Percentiles rank a stretch among this genome's conserved stretches.
Evolutionary conservation across 64 coral and sea anemone species (phyloP).

Genomic region (Montipora cactus): DNA sequence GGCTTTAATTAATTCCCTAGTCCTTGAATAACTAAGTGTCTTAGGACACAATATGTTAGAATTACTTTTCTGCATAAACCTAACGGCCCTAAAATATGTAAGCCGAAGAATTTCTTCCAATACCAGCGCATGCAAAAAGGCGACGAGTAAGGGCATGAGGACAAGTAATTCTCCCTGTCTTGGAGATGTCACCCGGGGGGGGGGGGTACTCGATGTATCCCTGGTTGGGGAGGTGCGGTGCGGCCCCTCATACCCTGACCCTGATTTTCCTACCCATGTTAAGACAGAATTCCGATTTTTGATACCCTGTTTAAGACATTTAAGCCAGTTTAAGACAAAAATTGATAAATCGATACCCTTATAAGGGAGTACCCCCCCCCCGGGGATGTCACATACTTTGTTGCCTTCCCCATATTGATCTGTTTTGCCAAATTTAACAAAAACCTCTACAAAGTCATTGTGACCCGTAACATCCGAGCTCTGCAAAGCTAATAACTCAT

Average conservation of each 20-base stretch:
- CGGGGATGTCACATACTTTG: conserved; percentile 1
- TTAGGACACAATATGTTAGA: background rate
- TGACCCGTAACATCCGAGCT: background rate
- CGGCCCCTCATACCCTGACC: too few relatives aligned
- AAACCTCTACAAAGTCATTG: conserved; percentile 4
- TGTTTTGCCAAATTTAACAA: background rate
- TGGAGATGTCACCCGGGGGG: background rate
- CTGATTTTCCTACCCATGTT: too few relatives aligned
- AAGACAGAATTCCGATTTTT: too few relatives aligned
- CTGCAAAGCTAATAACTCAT: conserved; percentile 17
- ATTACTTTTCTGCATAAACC: background rate
- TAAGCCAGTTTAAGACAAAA: too few relatives aligned
- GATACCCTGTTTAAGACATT: too few relatives aligned
- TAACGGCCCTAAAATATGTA: conserved; percentile 21
- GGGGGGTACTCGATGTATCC: too few relatives aligned
- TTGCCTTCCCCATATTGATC: conserved; percentile 40
- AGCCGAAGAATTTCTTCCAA: background rate
- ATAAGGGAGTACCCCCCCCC: too few relatives aligned
- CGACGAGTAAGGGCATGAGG: background rate
- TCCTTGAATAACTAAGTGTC: conserved; percentile 23
- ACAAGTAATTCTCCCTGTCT: background rate
- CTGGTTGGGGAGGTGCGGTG: too few relatives aligned
- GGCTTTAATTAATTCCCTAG: conserved; percentile 37
- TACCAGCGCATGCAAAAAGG: background rate
- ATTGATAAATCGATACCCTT: too few relatives aligned